These are phyloP conservation scores for Saccopteryx leptura DNA, from an alignment of 2,113 vertebrate genomes.

Conservation along the genomic window DNA sequence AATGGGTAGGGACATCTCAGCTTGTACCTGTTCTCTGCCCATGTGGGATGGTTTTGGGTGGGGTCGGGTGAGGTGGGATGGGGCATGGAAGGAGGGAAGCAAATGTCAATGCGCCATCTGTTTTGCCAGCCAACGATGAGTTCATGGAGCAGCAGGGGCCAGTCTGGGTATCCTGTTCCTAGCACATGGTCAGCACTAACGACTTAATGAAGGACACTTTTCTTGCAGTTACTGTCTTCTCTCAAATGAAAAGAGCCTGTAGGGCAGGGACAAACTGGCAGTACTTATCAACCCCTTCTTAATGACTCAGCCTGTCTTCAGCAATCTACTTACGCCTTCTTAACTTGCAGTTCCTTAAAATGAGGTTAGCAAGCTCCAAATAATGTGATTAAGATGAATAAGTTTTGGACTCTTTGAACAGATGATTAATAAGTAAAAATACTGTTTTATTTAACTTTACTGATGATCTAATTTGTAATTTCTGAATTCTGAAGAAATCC, in stretches of 20 bases:
- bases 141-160: background rate
- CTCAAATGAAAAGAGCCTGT: background rate
- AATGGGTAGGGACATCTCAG: background rate
- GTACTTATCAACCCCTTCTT: background rate
- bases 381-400: background rate
- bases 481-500: constrained; percentile 10
- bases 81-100: background rate
- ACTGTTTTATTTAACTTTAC: background rate
- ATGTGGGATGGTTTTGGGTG: no score
- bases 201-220: background rate
- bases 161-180: background rate
- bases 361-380: background rate
- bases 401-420: background rate
- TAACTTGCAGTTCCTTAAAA: background rate
- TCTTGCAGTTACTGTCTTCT: background rate
- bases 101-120: background rate
- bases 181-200: background rate
- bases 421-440: background rate
- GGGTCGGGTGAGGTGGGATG: background rate
- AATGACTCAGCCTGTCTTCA: background rate
- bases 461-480: background rate
- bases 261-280: background rate
- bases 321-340: background rate
- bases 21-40: background rate
- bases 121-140: background rate